Evolutionary conservation across 2,888 invertebrate genomes (phyloP).

Genomic region (Liposcelis brunnea): DNA sequence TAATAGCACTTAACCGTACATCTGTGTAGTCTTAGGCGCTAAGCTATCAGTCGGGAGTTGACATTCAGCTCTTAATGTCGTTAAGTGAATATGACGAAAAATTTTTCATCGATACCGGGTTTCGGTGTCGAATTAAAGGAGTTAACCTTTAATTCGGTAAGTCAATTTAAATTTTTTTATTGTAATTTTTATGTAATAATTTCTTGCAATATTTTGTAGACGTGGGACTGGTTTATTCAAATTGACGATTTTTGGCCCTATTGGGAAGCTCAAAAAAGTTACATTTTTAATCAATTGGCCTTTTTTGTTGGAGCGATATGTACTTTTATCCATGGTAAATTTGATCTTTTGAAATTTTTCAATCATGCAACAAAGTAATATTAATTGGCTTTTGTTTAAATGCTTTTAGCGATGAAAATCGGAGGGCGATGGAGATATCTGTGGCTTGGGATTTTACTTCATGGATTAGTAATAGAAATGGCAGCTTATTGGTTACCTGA

Average conservation of each 20-base stretch:
- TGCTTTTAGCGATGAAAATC: conserved; percentile 42
- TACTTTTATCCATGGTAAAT: conserved; percentile 49
- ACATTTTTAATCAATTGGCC: conserved; percentile 41
- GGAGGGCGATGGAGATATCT: conserved; percentile 59
- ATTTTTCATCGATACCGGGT: conserved; percentile 17
- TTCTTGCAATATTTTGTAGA: conserved; percentile 25
- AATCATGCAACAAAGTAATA: not conserved
- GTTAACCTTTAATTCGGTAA: conserved; percentile 24
- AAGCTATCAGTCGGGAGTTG: no score
- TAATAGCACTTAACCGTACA: no score
- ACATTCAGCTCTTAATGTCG: no score
- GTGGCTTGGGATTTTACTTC: conserved; percentile 54
- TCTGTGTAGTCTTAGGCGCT: no score
- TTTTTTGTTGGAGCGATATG: conserved; percentile 41
- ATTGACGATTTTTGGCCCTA: conserved; percentile 34
- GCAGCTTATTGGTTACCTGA: conserved; percentile 52
- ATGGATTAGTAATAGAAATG: conserved; percentile 54
- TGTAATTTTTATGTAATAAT: conserved; percentile 3
- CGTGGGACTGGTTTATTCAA: conserved; percentile 42
- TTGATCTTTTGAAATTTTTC: no score
- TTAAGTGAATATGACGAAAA: not conserved
- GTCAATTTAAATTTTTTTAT: conserved; percentile 11
- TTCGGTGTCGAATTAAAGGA: conserved; percentile 23
- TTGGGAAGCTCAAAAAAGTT: conserved; percentile 49
- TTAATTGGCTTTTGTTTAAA: conserved; percentile 2